phyloP scores from a whole-genome alignment of 2,113 vertebrate genomes.

The Melanocharis versteri region DNA sequence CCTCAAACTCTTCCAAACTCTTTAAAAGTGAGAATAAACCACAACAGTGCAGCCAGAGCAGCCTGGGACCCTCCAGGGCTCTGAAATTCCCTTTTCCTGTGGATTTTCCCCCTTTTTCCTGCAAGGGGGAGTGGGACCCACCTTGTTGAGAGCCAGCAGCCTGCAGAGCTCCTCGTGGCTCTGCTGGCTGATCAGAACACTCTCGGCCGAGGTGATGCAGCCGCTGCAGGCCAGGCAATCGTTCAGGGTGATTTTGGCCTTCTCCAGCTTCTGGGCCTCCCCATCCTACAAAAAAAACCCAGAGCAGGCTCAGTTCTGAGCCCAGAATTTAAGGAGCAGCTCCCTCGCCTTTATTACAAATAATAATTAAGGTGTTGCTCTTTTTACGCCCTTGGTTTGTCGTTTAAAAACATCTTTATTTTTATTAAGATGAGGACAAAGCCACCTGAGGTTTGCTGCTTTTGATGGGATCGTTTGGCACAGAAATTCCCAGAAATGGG shows the following conservation, averaged over 20 bases:
- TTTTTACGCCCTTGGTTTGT: background rate
- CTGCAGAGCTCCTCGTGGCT: conserved; percentile 87
- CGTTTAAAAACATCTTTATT: background rate
- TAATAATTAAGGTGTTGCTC: too few relatives aligned
- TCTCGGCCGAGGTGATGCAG: conserved; percentile 95
- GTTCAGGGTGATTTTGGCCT: conserved; percentile 88
- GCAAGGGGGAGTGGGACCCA: background rate
- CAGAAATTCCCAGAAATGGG: too few relatives aligned
- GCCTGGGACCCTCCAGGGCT: background rate
- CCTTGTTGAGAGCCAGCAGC: conserved; percentile 82
- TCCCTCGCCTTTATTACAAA: background rate
- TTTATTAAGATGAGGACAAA: background rate
- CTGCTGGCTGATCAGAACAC: conserved; percentile 89
- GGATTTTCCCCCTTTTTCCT: background rate
- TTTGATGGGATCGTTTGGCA: background rate
- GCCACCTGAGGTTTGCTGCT: background rate
- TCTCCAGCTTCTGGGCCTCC: conserved; percentile 82
- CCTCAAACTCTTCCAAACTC: background rate
- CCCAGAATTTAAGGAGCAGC: background rate
- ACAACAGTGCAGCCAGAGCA: fast-evolving
- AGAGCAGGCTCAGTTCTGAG: background rate
- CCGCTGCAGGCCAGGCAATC: conserved; percentile 97
- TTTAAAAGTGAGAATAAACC: background rate
- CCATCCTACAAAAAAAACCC: conserved; percentile 80
- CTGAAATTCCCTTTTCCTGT: fast-evolving